Percentiles rank a stretch among this genome's conserved stretches.
Evolutionary conservation across 2,797 vertebrate species (phyloP).

Genomic region (Accipiter superciliosus): DNA sequence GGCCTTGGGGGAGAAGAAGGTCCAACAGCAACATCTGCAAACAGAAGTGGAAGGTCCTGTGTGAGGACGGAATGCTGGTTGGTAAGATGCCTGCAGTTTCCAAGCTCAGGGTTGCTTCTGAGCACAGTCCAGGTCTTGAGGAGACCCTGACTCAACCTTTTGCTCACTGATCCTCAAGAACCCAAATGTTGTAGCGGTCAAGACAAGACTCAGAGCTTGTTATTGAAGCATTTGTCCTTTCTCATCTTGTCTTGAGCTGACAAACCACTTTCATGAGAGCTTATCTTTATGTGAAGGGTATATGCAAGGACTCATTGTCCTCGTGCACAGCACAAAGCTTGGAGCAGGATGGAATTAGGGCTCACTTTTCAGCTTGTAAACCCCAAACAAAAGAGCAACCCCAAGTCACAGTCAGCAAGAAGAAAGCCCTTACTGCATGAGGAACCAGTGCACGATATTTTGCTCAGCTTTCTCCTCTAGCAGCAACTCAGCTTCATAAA

Average conservation of each 20-base stretch:
- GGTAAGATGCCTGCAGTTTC: background rate
- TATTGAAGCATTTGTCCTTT: background rate
- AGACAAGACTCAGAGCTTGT: background rate
- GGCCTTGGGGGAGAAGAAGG: background rate
- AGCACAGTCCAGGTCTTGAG: background rate
- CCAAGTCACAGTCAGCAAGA: background rate
- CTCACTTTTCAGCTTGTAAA: background rate
- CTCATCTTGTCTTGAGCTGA: rapidly evolving
- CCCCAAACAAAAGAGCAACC: background rate
- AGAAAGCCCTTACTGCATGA: background rate
- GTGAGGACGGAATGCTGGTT: rapidly evolving
- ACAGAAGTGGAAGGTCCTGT: background rate
- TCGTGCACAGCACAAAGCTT: background rate
- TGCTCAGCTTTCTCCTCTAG: background rate
- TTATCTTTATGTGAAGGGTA: background rate
- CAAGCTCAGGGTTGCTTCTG: background rate
- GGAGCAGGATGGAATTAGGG: background rate
- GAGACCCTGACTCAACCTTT: background rate
- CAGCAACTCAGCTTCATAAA: background rate
- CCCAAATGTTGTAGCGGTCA: rapidly evolving
- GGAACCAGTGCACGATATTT: rapidly evolving
- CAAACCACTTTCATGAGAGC: background rate
- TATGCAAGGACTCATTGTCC: background rate
- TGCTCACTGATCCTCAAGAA: background rate
- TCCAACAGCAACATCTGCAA: background rate